Conservation (phyloP, 2,888 invertebrate genomes). For the Ellobium chinense region DNA sequence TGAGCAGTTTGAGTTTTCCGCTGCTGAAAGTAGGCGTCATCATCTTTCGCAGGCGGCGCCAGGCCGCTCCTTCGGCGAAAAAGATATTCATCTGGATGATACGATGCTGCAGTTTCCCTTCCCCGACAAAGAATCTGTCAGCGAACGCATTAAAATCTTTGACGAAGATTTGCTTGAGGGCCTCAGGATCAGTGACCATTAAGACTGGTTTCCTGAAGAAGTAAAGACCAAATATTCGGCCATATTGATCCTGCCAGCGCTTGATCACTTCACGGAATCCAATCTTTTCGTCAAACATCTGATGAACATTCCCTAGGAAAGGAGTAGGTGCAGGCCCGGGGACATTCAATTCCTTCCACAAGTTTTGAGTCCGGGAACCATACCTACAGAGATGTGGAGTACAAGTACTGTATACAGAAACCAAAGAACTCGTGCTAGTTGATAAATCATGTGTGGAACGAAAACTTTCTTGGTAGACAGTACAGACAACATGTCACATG, state of each 20-base stretch:
- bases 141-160: conserved; percentile 33
- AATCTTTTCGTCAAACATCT: conserved; percentile 23
- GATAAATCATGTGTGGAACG: no score
- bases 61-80: conserved; percentile 23
- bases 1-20: conserved; percentile 39
- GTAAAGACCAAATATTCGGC: conserved; percentile 23
- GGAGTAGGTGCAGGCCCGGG: conserved; percentile 37
- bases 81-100: conserved; percentile 33
- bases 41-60: conserved; percentile 40
- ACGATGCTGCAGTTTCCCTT: conserved; percentile 26
- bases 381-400: conserved; percentile 35
- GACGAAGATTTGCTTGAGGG: conserved; percentile 39
- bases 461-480: no score
- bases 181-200: conserved; percentile 30
- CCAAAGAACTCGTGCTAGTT: no score
- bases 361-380: conserved; percentile 12
- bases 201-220: conserved; percentile 39
- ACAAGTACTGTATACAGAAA: no score
- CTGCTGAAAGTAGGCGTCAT: conserved; percentile 48
- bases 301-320: conserved; percentile 32
- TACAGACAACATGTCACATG: no score
- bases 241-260: conserved; percentile 29
- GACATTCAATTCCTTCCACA: conserved; percentile 28
- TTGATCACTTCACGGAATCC: background rate
- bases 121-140: conserved; percentile 38